Evolutionary conservation across 2,888 invertebrate genomes (phyloP), one percentile per base, ranked within the genome.

Genomic region (Aphodius granarius): DNA sequence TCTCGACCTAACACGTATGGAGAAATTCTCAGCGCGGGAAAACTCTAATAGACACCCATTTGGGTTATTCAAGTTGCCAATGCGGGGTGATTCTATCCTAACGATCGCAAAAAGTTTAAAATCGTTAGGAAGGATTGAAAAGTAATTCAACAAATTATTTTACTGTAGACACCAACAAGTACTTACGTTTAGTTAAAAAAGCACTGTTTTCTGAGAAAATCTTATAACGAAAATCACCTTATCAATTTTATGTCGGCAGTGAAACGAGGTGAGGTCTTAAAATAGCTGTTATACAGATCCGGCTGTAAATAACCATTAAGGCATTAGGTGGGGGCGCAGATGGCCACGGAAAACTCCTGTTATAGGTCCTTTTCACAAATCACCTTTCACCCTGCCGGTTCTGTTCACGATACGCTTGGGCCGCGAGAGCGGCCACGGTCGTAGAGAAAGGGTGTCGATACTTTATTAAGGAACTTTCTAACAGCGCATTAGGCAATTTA

Each of bases 381-480:
- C 73, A 73, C 72, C 75, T 63, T 43, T 43, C 43, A 43, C 43
- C 21, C 64, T 20, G 22, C 2, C 74, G 21, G 63, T n/a, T n/a
- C n/a, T 43, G 43, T 43, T 43, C 43, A 43, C 43, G 43, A 43
- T 43, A 43, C 43, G 43, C 43, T 43, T 43, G 43, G 43, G 43
- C 43, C 43, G 21, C 21, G 64, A n/a, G n/a, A n/a, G n/a, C n/a
- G 74, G 22, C 70, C 74, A 70, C 43, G 43, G 65, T 70, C 74
- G 72, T 66, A 22, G 18, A 66, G 72, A 18, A 62, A 68, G 70
- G 72, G 63, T 68, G 66, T 75, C 75, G 72, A 75, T 75, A 75
- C 72, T 75, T 75, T 75, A 75, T 75, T 72, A 73, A 75, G 72
- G 72, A 75, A 75, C 75, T 75, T 75, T 75, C 73, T 66, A 66